Evolutionary conservation across 2,113 vertebrate genomes (phyloP), one percentile per base, ranked within the genome.

Genomic region (Pelodiscus sinensis): DNA sequence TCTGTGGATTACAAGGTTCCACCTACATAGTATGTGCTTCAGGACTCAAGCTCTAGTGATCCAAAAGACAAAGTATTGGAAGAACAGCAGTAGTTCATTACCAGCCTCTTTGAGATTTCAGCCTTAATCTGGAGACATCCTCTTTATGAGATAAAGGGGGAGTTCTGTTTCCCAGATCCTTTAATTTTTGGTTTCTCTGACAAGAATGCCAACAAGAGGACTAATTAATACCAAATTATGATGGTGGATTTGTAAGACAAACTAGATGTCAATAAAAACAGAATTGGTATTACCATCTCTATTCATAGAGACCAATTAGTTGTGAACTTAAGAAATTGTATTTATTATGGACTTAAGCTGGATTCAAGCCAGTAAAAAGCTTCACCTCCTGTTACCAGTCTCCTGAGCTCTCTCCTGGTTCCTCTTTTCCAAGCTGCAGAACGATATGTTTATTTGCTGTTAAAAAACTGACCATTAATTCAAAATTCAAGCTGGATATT

Each of bases 281-380:
- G 65, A n/a, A 71, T 19, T 71, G n/a, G 65, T 35, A 71, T 71
- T 18, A 71, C 65, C 65, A 71, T 71, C 65, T 71, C n/a, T 90
- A 95, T 84, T 91, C 82, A 27, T 93, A 94, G 90, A 93, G 94
- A 75, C 80, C 90, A 96, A 95, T 86, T 88, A 95, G 75, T 75
- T 93, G 18, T 80, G 60, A 75, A 95, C 89, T 0, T 60, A 81
- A 87, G 31, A 19, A 92, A 92, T 44, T 73, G 35, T 12, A 25
- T 71, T 71, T 71, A 71, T 71, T 71, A 71, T 35, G 18, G 88
- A 68, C 85, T 92, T 50, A 10, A 77, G 85, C 24, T 77, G 92
- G 65, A 90, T 38, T 55, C 44, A 93, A 92, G 85, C 83, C 88
- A 93, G 35, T 10, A 65, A 82, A 92, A 95, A 65, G 38, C 55